Conservation (phyloP, 2,113 vertebrate species). For the Cichladusa arquata region DNA sequence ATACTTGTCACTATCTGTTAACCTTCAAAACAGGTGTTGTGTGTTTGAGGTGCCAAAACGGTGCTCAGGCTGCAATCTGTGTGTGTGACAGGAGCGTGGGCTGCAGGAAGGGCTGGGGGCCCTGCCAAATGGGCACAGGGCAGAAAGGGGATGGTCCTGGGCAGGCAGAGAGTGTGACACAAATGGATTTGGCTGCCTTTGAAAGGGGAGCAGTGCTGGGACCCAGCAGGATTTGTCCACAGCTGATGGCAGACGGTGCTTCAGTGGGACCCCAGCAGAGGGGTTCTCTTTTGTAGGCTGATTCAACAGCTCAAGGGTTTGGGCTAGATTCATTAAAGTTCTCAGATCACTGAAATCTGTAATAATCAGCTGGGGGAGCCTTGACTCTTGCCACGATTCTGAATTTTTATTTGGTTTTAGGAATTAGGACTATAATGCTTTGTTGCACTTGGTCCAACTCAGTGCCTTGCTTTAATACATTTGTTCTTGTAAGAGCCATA, state of each 20-base stretch:
- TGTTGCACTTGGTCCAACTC: neutral
- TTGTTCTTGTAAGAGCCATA: neutral
- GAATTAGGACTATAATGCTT: neutral
- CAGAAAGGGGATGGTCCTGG: neutral
- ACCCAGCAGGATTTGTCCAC: neutral
- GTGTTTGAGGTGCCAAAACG: neutral
- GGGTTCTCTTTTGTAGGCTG: neutral
- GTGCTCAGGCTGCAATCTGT: neutral
- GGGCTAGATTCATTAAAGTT: neutral
- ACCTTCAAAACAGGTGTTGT: slow-evolving; percentile 52
- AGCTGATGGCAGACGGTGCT: neutral
- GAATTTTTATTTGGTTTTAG: neutral
- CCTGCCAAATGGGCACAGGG: slow-evolving; percentile 6
- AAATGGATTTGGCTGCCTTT: neutral
- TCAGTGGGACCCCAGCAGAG: neutral
- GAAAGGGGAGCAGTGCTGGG: neutral
- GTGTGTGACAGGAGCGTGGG: neutral
- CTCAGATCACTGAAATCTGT: neutral
- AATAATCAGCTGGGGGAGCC: neutral
- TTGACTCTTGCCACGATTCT: neutral
- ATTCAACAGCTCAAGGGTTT: neutral
- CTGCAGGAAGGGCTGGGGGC: neutral
- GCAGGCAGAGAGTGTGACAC: neutral
- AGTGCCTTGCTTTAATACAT: neutral
- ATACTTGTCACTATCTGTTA: slow-evolving; percentile 49